These are phyloP conservation scores for Cydia strobilella DNA, from an alignment of 1,140 invertebrate genomes.

Conservation along the genomic window DNA sequence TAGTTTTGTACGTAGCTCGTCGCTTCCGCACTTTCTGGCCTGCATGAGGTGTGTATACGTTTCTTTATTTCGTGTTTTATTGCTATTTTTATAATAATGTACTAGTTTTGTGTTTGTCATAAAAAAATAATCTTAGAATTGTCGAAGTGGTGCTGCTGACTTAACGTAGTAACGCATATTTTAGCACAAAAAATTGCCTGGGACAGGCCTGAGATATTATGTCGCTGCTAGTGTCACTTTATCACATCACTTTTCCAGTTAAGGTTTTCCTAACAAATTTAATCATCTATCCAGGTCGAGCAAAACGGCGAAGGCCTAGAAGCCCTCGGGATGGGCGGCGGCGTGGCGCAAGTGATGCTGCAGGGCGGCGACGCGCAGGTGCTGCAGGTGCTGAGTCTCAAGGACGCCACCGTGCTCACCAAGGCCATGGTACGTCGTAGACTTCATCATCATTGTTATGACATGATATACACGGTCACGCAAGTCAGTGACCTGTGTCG, in stretches of 20 bases:
- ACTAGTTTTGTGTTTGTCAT: neutral
- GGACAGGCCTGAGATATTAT: too few species aligned
- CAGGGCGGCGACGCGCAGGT: constrained; percentile 87
- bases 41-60: constrained; percentile 32
- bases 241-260: too few species aligned
- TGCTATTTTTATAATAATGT: neutral
- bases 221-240: too few species aligned
- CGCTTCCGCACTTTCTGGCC: constrained; percentile 12
- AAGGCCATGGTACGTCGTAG: constrained; percentile 85
- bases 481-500: too few species aligned
- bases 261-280: too few species aligned
- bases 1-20: neutral
- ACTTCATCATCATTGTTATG: constrained; percentile 53
- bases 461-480: too few species aligned
- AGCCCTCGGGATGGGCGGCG: constrained; percentile 85
- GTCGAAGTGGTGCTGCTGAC: neutral
- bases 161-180: too few species aligned
- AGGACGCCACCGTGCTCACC: constrained; percentile 89
- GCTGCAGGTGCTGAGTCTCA: constrained; percentile 89
- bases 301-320: constrained; percentile 85
- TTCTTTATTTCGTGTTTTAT: neutral
- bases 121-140: neutral
- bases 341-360: constrained; percentile 90
- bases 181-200: too few species aligned
- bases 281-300: constrained; percentile 79